Percentiles rank a stretch among this genome's conserved stretches.
These are phyloP conservation scores for Epinephelus awoara DNA, from an alignment of 2,797 vertebrate genomes.

Conservation along the genomic window DNA sequence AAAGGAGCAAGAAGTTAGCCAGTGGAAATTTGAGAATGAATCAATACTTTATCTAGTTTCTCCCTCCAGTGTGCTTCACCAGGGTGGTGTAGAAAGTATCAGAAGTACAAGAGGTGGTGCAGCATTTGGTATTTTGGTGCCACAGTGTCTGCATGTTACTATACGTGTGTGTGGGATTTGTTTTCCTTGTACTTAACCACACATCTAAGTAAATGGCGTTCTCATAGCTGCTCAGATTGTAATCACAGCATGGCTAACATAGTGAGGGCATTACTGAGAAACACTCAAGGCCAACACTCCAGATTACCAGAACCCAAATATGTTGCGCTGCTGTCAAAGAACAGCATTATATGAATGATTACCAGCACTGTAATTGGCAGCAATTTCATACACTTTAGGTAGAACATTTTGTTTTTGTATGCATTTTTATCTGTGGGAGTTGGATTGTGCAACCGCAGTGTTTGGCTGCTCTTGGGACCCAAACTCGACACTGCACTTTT, in stretches of 20 bases:
- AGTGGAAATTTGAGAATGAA: slow-evolving; percentile 34
- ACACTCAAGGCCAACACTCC: slow-evolving; percentile 21
- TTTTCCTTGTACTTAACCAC: slow-evolving; percentile 66
- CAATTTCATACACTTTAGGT: slow-evolving; percentile 44
- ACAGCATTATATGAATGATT: slow-evolving; percentile 40
- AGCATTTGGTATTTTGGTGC: slow-evolving; percentile 42
- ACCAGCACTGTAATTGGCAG: slow-evolving; percentile 19
- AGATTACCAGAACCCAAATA: slow-evolving; percentile 51
- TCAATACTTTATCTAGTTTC: slow-evolving; percentile 21
- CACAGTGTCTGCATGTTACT: slow-evolving; percentile 58
- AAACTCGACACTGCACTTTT: slow-evolving; percentile 21
- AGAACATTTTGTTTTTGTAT: slow-evolving; percentile 24
- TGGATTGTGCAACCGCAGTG: slow-evolving; percentile 13
- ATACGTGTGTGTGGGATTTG: slow-evolving; percentile 42
- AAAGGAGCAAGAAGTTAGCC: slow-evolving; percentile 13
- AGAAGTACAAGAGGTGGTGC: slow-evolving; percentile 25
- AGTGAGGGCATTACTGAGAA: slow-evolving; percentile 54
- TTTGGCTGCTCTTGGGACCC: slow-evolving; percentile 30
- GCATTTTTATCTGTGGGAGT: slow-evolving; percentile 29
- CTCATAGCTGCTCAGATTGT: slow-evolving; percentile 69
- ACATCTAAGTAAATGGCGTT: slow-evolving; percentile 61
- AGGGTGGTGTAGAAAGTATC: slow-evolving; percentile 3
- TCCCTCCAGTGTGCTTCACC: not conserved
- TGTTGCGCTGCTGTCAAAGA: slow-evolving; percentile 36
- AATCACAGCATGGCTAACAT: slow-evolving; percentile 65